Evolutionary conservation across 2,888 invertebrate genomes (phyloP).

Genomic region (Acrobasis suavella): DNA sequence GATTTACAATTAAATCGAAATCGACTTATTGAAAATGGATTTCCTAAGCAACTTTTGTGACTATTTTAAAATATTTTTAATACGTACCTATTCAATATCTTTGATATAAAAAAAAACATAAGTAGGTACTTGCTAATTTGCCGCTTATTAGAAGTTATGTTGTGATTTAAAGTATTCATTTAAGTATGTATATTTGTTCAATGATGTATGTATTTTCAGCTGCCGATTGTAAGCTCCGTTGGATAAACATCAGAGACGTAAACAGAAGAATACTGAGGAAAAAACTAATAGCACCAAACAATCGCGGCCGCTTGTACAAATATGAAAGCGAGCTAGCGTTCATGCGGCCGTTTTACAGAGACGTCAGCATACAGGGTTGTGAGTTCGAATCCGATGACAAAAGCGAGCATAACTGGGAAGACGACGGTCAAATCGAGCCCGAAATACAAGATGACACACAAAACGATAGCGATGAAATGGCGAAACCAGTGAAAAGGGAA

Average conservation of each 20-base stretch:
- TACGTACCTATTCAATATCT: too few species aligned
- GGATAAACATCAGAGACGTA: constrained; percentile 75
- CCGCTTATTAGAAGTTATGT: too few species aligned
- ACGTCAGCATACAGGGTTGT: constrained; percentile 44
- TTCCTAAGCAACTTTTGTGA: too few species aligned
- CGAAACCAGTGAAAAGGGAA: constrained; percentile 41
- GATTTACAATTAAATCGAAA: too few species aligned
- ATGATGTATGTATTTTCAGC: constrained; percentile 48
- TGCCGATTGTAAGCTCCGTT: constrained; percentile 69
- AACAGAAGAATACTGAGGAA: constrained; percentile 64
- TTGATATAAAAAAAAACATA: too few species aligned
- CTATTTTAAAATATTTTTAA: too few species aligned
- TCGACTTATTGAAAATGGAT: too few species aligned
- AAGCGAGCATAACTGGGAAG: constrained; percentile 34
- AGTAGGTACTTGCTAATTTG: too few species aligned
- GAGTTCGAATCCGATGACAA: constrained; percentile 45
- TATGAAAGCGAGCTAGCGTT: constrained; percentile 64
- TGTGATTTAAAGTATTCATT: too few species aligned
- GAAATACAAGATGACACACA: constrained; percentile 26
- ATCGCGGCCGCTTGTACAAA: constrained; percentile 57
- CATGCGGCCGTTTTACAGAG: constrained; percentile 65
- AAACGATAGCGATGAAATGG: constrained; percentile 45
- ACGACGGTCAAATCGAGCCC: constrained; percentile 35
- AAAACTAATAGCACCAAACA: constrained; percentile 38
- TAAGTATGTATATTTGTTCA: too few species aligned